Percentiles rank a stretch among this genome's conserved stretches.
phyloP scores from a whole-genome alignment of 2,888 invertebrate genomes.

The Lagria hirta region DNA sequence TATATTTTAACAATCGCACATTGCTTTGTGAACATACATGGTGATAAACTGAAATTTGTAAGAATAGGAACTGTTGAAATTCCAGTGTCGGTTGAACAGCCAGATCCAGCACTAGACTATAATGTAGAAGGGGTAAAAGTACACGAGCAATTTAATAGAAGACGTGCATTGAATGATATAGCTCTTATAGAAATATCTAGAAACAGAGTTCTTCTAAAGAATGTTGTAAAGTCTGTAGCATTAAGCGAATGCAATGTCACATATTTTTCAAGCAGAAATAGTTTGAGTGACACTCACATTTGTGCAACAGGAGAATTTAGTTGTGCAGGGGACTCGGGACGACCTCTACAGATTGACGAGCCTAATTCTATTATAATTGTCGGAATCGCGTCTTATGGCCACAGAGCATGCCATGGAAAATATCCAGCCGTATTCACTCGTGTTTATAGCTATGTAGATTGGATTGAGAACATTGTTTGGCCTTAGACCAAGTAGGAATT shows the following conservation, averaged over 20 bases:
- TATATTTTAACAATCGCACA: conserved; percentile 4
- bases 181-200: conserved; percentile 2
- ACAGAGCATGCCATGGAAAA: neutral
- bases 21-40: conserved; percentile 1
- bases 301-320: too few species aligned
- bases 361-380: neutral
- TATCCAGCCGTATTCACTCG: conserved; percentile 1
- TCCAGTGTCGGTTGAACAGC: neutral
- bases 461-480: conserved; percentile 8
- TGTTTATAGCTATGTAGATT: conserved; percentile 1
- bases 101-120: neutral
- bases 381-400: conserved; percentile 2
- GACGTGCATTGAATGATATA: neutral
- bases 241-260: conserved; percentile 28
- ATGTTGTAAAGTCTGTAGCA: conserved; percentile 4
- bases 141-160: neutral
- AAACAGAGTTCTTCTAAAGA: too few species aligned
- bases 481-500: too few species aligned
- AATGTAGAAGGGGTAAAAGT: neutral
- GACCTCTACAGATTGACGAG: conserved; percentile 2
- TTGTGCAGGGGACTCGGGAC: conserved; percentile 13
- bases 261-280: conserved; percentile 13
- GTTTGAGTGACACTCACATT: too few species aligned
- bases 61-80: neutral
- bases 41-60: neutral